Evolutionary conservation across 1,140 invertebrate genomes (phyloP).

Genomic region (Callitettix versicolor): DNA sequence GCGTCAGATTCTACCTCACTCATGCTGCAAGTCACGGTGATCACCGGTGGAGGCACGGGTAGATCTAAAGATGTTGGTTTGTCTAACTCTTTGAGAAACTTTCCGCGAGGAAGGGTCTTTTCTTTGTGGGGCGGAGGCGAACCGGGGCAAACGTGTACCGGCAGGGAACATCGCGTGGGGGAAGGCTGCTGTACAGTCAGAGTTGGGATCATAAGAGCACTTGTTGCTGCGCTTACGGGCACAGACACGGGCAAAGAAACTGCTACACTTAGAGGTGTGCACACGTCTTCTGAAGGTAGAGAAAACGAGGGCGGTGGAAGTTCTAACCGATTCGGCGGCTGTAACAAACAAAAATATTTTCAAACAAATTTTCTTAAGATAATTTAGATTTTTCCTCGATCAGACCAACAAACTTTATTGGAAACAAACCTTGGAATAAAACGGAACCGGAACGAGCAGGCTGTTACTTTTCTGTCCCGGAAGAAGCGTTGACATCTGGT

Average conservation of each 20-base stretch:
- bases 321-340: too few species aligned
- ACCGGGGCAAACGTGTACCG: conserved; percentile 35
- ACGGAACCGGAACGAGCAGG: too few species aligned
- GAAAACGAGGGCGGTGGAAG: too few species aligned
- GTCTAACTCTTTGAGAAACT: conserved; percentile 40
- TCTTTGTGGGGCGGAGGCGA: conserved; percentile 46
- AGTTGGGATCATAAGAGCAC: conserved; percentile 43
- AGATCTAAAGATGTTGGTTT: conserved; percentile 52
- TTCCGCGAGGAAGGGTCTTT: conserved; percentile 5
- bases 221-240: conserved; percentile 26
- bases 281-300: too few species aligned
- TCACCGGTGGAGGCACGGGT: conserved; percentile 51
- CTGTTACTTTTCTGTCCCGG: neutral
- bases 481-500: conserved; percentile 7
- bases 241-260: too few species aligned
- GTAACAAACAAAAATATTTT: too few species aligned
- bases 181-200: conserved; percentile 49
- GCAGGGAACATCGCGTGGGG: conserved; percentile 36
- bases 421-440: too few species aligned
- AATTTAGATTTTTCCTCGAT: too few species aligned
- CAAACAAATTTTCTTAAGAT: too few species aligned
- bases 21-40: conserved; percentile 61
- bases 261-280: conserved; percentile 27
- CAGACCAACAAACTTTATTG: too few species aligned
- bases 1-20: conserved; percentile 61